These are phyloP conservation scores for Piscicola geometra DNA, from an alignment of 2,888 invertebrate genomes.

Conservation along the genomic window DNA sequence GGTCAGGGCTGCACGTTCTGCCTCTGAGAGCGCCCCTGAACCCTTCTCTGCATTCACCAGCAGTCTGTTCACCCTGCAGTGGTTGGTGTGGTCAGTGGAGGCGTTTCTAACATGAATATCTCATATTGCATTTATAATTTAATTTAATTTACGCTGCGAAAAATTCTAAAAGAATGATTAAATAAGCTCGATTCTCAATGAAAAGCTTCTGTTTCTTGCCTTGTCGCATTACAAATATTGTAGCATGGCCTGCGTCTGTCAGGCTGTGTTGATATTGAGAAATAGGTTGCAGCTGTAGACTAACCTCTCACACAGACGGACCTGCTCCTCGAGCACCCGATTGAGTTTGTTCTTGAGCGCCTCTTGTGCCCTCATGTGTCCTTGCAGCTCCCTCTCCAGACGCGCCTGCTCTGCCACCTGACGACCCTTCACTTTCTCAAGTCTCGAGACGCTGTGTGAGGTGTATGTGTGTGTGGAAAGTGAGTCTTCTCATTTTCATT, in stretches of 20 bases:
- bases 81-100: too few relatives aligned
- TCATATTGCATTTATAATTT: too few relatives aligned
- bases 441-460: background rate
- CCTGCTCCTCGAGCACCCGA: background rate
- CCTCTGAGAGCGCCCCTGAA: background rate
- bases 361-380: background rate
- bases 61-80: background rate
- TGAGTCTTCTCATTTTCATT: too few relatives aligned
- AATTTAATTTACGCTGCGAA: too few relatives aligned
- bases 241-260: too few relatives aligned
- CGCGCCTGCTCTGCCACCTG: background rate
- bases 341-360: background rate
- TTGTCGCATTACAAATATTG: too few relatives aligned
- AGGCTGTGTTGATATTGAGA: too few relatives aligned
- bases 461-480: background rate
- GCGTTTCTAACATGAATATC: too few relatives aligned
- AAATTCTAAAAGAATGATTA: too few relatives aligned
- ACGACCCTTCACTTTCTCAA: background rate
- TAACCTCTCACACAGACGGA: background rate
- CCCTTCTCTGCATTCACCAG: background rate
- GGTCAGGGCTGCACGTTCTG: background rate
- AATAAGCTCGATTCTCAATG: too few relatives aligned
- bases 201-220: too few relatives aligned
- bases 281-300: too few relatives aligned
- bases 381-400: background rate